phyloP scores from a whole-genome alignment of 2,113 vertebrate species.

The Ibidorhyncha struthersii region DNA sequence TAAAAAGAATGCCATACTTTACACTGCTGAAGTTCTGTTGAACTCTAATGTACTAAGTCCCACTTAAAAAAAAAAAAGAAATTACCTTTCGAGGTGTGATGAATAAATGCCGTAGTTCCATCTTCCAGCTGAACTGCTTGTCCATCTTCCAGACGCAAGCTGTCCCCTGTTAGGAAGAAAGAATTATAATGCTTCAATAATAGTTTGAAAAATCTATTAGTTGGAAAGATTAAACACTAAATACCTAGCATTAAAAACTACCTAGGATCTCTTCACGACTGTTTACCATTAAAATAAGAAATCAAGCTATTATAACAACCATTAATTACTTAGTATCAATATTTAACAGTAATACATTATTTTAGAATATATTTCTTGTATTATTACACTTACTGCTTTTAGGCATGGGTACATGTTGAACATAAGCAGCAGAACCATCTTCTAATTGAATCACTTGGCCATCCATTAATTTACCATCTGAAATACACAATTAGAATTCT shows the following conservation, averaged over 20 bases:
- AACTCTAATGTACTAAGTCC: neutral
- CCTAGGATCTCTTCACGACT: neutral
- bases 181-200: neutral
- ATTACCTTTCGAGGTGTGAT: slow-evolving; percentile 95
- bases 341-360: neutral
- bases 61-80: neutral
- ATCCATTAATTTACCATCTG: slow-evolving; percentile 95
- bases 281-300: neutral
- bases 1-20: neutral
- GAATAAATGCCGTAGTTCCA: slow-evolving; percentile 96
- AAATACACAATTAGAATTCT: slow-evolving; percentile 50
- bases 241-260: neutral
- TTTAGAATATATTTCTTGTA: neutral
- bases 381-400: slow-evolving; percentile 86
- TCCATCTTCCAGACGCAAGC: slow-evolving; percentile 93
- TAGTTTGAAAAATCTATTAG: neutral
- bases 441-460: slow-evolving; percentile 98
- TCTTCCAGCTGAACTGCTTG: slow-evolving; percentile 97
- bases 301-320: neutral
- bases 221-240: neutral
- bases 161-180: slow-evolving; percentile 80
- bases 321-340: neutral
- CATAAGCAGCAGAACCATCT: slow-evolving; percentile 96
- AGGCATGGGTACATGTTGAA: slow-evolving; percentile 92
- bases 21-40: neutral